These are phyloP conservation scores for Mustela nigripes DNA, from an alignment of 2,113 vertebrate species.

Conservation along the genomic window DNA sequence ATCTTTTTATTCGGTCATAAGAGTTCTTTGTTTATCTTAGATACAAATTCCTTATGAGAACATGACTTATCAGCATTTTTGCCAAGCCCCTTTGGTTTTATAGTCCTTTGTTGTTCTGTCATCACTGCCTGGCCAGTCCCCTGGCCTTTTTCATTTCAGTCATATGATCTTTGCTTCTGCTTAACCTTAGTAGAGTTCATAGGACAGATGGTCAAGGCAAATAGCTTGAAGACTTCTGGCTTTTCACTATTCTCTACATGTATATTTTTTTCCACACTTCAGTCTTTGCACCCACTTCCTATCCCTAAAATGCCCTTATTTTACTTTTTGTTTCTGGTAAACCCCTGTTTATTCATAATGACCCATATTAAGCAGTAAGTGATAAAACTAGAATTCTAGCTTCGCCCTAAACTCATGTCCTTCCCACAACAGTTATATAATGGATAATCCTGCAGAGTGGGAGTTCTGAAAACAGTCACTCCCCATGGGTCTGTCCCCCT, in stretches of 20 bases:
- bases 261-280: neutral
- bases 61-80: conserved; percentile 41
- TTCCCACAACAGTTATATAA: neutral
- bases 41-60: neutral
- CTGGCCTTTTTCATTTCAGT: neutral
- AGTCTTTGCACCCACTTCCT: neutral
- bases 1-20: neutral
- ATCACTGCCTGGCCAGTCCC: neutral
- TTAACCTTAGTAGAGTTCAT: conserved; percentile 34
- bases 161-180: neutral
- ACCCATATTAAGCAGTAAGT: conserved; percentile 27
- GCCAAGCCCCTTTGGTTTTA: neutral
- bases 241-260: conserved; percentile 21
- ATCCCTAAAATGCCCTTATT: neutral
- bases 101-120: neutral
- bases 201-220: neutral
- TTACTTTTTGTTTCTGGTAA: neutral
- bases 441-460: neutral
- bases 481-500: neutral
- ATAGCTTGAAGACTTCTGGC: neutral
- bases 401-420: neutral
- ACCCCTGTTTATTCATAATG: conserved; percentile 33
- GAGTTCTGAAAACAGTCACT: neutral
- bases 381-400: neutral
- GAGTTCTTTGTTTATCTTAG: neutral